Conservation (phyloP, 2,888 invertebrate species). For the Ormyrus pomaceus region DNA sequence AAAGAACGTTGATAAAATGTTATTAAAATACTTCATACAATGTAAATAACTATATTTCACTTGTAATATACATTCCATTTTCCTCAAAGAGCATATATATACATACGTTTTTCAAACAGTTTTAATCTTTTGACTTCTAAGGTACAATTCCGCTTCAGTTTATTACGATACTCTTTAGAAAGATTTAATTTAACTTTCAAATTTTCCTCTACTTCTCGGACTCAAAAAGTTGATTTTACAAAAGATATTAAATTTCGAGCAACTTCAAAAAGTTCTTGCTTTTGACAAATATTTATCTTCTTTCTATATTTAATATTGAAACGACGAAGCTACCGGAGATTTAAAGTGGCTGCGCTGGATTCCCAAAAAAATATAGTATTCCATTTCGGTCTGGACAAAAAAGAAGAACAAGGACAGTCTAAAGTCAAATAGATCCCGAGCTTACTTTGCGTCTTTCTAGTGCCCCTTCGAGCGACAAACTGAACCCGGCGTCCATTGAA, state of each 20-base stretch:
- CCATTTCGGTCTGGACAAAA: background rate
- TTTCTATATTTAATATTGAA: background rate
- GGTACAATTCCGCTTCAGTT: constrained; percentile 32
- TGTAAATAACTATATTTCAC: no score
- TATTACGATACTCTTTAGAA: constrained; percentile 1
- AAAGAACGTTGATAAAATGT: no score
- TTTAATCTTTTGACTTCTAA: constrained; percentile 17
- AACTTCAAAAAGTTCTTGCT: background rate
- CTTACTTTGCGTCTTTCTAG: constrained; percentile 32
- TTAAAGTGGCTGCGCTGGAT: constrained; percentile 3
- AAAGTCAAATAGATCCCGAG: constrained; percentile 33
- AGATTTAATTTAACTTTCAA: background rate
- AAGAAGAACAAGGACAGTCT: background rate
- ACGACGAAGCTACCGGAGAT: background rate
- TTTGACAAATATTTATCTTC: background rate
- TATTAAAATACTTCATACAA: no score
- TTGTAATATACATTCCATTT: no score
- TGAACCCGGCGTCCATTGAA: constrained; percentile 23
- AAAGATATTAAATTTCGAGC: background rate
- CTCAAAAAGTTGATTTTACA: no score
- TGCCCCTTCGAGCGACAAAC: constrained; percentile 21
- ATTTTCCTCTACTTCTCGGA: background rate
- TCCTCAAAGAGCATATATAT: no score
- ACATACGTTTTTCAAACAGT: no score
- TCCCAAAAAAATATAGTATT: constrained; percentile 9